These are phyloP conservation scores for Apostichopus parvimensis DNA, from an alignment of 35 echinoderm and acorn worm genomes.

Conservation along the genomic window DNA sequence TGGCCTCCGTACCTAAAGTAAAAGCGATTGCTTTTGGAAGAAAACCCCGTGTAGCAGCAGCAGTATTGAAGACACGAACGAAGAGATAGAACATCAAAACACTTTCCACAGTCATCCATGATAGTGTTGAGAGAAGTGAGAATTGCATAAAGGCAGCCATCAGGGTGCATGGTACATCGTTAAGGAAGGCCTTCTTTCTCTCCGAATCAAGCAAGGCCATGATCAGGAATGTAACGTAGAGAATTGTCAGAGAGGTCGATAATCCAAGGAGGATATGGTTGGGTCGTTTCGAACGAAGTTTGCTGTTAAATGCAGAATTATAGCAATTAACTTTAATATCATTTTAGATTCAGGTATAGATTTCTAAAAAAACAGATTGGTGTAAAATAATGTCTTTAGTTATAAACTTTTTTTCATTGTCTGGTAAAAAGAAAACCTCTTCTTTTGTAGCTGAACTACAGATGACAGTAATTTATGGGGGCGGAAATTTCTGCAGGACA, in stretches of 20 bases:
- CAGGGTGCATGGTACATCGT: not conserved
- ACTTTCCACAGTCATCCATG: slow-evolving; percentile 30
- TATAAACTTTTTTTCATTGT: too few species aligned
- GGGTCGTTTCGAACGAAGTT: slow-evolving; percentile 20
- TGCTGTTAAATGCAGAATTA: not conserved
- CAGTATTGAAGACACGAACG: not conserved
- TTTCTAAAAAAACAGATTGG: too few species aligned
- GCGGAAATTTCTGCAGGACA: too few species aligned
- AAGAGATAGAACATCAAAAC: slow-evolving; percentile 30
- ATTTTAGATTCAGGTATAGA: too few species aligned
- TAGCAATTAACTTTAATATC: too few species aligned
- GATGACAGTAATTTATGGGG: too few species aligned
- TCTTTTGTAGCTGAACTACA: too few species aligned
- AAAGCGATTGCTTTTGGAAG: not conserved
- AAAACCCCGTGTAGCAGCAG: not conserved
- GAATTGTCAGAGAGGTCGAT: not conserved
- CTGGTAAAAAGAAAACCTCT: too few species aligned
- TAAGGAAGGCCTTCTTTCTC: not conserved
- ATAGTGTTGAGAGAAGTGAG: slow-evolving; percentile 23
- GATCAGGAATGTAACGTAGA: slow-evolving; percentile 28
- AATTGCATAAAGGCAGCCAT: slow-evolving; percentile 28
- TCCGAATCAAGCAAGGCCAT: slow-evolving; percentile 46
- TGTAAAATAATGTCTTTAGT: too few species aligned
- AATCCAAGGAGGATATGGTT: slow-evolving; percentile 23
- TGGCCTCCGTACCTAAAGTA: slow-evolving; percentile 1